Percentiles rank a stretch among this genome's conserved stretches.
Evolutionary conservation across 1,140 invertebrate species (phyloP).

Genomic region (Pseudomyrmex flavicornis): DNA sequence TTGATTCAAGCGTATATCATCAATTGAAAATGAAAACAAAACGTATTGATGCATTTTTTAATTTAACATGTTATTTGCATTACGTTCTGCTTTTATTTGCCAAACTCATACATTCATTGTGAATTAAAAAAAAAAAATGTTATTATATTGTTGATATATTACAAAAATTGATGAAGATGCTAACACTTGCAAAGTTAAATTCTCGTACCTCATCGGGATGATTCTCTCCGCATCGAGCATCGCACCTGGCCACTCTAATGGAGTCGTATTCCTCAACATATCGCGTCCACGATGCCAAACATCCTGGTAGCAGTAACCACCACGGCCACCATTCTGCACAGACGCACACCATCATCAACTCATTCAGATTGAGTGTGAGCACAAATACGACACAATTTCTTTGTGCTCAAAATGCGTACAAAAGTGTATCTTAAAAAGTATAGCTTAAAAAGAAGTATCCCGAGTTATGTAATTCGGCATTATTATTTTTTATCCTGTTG

Average conservation of each 20-base stretch:
- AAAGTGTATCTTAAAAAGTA: neutral
- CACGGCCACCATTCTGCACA: constrained; percentile 74
- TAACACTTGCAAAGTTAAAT: neutral
- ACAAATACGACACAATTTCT: neutral
- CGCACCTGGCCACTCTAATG: constrained; percentile 75
- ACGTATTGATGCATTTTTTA: too few relatives aligned
- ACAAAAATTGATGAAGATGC: too few relatives aligned
- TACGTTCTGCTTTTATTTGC: too few relatives aligned
- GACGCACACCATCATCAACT: constrained; percentile 43
- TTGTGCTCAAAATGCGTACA: neutral
- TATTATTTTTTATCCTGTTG: too few relatives aligned
- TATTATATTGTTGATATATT: constrained; percentile 1
- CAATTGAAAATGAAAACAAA: too few relatives aligned
- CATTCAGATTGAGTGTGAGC: neutral
- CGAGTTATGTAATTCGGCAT: neutral
- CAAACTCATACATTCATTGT: too few relatives aligned
- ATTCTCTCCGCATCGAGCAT: constrained; percentile 73
- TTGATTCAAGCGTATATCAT: too few relatives aligned
- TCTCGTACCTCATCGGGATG: constrained; percentile 69
- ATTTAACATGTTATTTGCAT: neutral
- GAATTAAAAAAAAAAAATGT: too few relatives aligned
- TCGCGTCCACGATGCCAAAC: constrained; percentile 74
- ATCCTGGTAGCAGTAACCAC: constrained; percentile 74
- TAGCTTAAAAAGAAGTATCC: neutral
- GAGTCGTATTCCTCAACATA: constrained; percentile 77